phyloP scores from a whole-genome alignment of 1,140 invertebrate genomes.

The Pachyrhynchus sulphureomaculatus region DNA sequence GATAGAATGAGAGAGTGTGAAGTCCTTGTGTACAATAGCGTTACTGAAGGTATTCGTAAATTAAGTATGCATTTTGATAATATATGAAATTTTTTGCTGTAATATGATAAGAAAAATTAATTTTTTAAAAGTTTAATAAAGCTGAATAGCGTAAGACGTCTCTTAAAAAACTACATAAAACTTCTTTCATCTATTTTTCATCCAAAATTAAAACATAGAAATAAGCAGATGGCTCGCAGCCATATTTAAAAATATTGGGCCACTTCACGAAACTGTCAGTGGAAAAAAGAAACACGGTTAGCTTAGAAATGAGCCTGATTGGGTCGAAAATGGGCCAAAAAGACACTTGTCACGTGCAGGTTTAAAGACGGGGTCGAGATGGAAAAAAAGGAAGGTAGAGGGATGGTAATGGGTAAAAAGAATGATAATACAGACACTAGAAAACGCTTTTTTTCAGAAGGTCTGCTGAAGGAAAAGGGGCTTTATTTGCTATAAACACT shows the following conservation, averaged over 20 bases:
- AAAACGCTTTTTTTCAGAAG: neutral
- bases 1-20: too few relatives aligned
- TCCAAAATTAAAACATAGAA: too few relatives aligned
- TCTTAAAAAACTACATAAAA: too few relatives aligned
- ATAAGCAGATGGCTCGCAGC: neutral
- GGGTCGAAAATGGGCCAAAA: neutral
- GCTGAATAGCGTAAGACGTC: too few relatives aligned
- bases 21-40: too few relatives aligned
- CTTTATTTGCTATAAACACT: neutral
- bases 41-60: too few relatives aligned
- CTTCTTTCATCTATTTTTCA: too few relatives aligned
- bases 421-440: slow-evolving; percentile 1
- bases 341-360: slow-evolving; percentile 9
- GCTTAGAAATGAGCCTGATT: slow-evolving; percentile 15
- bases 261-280: neutral
- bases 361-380: slow-evolving; percentile 6
- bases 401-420: slow-evolving; percentile 1
- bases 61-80: too few relatives aligned
- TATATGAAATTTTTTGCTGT: too few relatives aligned
- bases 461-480: neutral
- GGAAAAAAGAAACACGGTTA: slow-evolving; percentile 4
- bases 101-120: too few relatives aligned
- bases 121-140: too few relatives aligned
- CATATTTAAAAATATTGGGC: slow-evolving; percentile 23
- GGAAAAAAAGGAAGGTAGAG: neutral